These are phyloP conservation scores for Sinelater perroti DNA, from an alignment of 2,888 invertebrate species.

Conservation along the genomic window DNA sequence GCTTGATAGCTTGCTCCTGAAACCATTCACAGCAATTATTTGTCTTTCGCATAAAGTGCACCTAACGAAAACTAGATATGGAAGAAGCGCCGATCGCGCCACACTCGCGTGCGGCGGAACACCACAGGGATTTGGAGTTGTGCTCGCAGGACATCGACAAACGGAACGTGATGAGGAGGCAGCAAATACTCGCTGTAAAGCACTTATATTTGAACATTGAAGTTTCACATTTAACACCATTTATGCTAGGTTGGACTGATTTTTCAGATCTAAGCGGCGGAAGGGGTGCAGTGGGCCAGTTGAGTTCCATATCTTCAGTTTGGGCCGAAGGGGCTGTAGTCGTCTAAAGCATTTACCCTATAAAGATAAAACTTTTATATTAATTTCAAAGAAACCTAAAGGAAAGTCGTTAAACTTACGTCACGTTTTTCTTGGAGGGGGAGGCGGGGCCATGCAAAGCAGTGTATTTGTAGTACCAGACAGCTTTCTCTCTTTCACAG, in stretches of 20 bases:
- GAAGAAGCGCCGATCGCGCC: conserved; percentile 11
- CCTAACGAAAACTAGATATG: conserved; percentile 26
- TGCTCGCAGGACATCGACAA: too few species aligned
- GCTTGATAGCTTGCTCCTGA: conserved; percentile 23
- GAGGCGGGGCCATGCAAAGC: conserved; percentile 52
- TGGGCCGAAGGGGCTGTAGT: conserved; percentile 9
- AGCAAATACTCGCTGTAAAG: conserved; percentile 32
- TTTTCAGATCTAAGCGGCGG: conserved; percentile 26
- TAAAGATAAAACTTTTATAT: not conserved
- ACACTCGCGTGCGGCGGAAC: too few species aligned
- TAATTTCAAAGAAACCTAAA: too few species aligned
- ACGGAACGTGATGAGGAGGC: too few species aligned
- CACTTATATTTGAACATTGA: conserved; percentile 33
- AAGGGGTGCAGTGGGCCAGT: conserved; percentile 19
- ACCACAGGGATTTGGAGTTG: too few species aligned
- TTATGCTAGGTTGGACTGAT: conserved; percentile 17
- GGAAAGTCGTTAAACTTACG: conserved; percentile 44
- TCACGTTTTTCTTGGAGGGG: conserved; percentile 59
- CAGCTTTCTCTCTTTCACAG: conserved; percentile 58
- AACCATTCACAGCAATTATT: conserved; percentile 38
- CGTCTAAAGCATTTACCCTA: conserved; percentile 9
- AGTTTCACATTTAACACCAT: conserved; percentile 27
- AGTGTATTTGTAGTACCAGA: conserved; percentile 47
- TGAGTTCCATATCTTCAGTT: conserved; percentile 22
- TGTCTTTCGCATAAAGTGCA: conserved; percentile 36